Base-by-base conservation (phyloP, 2,888 invertebrate species). In the Phrixothrix hirtus region DNA sequence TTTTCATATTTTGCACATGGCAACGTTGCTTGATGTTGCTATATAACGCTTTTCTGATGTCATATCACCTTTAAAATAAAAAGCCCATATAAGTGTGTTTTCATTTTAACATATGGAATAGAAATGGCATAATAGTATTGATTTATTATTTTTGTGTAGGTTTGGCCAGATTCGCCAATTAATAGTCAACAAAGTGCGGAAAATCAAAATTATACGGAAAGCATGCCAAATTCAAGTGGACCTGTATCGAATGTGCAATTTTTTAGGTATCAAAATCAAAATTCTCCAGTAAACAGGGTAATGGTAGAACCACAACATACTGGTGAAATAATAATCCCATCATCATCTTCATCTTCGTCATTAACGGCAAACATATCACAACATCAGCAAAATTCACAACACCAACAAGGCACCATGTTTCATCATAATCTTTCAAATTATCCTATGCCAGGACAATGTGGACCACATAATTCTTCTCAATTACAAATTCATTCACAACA, bases 231-330 rank as follows among this genome's bases (percentile, higher is more conserved):
- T 32, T 69, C 71, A 39, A 72, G 72, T 63, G 43, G 30, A 31
- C 30, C 47, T 37, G 47, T 35, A 43, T 64, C 72, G 21, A 72
- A 67, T 58, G 69, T 68, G 42, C 69, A 69, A 34, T 59, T 70
- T 46, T 62, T 71, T 38, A 60, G 73, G 39, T 73, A 74, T 62
- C 69, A 77, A 35, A 74, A 74, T 43, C 73, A 74, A 51, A 69
- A 72, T 26, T 39, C 45, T n/a, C 41, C 64, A 25, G 59, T 66
- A 30, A 66, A 64, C 58, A 62, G 70, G 55, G 63, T 71, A 48
- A 56, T 67, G 56, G 63, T 61, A 38, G 65, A 65, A 36, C 65
- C 67, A 10, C 68, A 49, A 21, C 37, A 44, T 26, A 30, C 41
- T 17, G 32, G 32, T n/a, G 54, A 54, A 16, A 31, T 35, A 10